phyloP scores from a whole-genome alignment of 2,797 vertebrate species.

The Melanotaenia maccullochi region DNA sequence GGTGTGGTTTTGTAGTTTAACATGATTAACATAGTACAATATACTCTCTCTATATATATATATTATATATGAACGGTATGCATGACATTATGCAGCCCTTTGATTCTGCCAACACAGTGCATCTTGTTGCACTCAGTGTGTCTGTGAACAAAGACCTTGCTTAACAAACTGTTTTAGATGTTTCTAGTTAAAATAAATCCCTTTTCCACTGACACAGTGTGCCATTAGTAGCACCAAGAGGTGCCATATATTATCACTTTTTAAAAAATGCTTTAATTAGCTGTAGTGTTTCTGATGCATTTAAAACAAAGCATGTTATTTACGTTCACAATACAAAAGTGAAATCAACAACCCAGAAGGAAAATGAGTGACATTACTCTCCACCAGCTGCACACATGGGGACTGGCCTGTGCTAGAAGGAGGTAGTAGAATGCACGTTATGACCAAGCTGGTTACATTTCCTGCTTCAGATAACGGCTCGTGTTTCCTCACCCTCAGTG shows the following conservation, averaged over 20 bases:
- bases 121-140: conserved; percentile 8
- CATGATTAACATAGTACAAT: background rate
- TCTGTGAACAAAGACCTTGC: conserved; percentile 4
- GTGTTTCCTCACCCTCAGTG: conserved; percentile 59
- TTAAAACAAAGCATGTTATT: background rate
- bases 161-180: background rate
- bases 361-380: conserved; percentile 9
- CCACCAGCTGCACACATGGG: conserved; percentile 6
- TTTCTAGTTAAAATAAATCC: conserved; percentile 3
- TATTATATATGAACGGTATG: background rate
- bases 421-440: conserved; percentile 38
- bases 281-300: background rate
- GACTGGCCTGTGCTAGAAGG: conserved; percentile 26
- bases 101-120: background rate
- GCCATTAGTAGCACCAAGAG: background rate
- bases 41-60: background rate
- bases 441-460: conserved; percentile 66
- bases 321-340: background rate
- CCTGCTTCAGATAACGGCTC: conserved; percentile 68
- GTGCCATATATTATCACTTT: background rate
- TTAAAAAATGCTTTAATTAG: background rate
- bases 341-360: conserved; percentile 16
- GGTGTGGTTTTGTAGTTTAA: background rate
- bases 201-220: background rate
- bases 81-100: background rate